These are phyloP conservation scores for Tigriopus californicus DNA, from an alignment of 2,888 invertebrate species.

Conservation along the genomic window DNA sequence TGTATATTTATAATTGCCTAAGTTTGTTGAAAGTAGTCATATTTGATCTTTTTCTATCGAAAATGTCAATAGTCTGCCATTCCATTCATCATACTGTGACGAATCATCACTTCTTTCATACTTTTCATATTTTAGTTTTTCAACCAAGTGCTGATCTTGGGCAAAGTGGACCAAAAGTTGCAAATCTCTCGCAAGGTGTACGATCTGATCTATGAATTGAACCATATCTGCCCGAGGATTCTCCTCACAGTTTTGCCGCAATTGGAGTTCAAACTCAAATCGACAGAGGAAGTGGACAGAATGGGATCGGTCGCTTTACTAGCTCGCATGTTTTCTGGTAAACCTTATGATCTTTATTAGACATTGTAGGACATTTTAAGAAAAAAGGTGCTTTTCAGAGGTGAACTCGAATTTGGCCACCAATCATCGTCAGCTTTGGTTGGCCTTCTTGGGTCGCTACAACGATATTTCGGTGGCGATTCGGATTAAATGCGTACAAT, in stretches of 20 bases:
- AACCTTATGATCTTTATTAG: no score
- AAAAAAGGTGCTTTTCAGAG: no score
- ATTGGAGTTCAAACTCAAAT: conserved; percentile 65
- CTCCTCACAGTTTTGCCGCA: conserved; percentile 38
- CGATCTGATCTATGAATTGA: conserved; percentile 86
- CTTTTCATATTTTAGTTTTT: conserved; percentile 52
- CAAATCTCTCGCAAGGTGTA: conserved; percentile 46
- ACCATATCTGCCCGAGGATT: conserved; percentile 73
- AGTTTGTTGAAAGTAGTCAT: no score
- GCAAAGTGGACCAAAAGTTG: conserved; percentile 64
- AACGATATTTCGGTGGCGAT: conserved; percentile 87
- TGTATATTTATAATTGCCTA: no score
- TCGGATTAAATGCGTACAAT: conserved; percentile 85
- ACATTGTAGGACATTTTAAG: no score
- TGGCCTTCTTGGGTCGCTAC: conserved; percentile 78
- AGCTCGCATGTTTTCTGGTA: conserved; percentile 74
- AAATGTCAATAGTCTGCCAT: no score
- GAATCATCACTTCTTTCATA: conserved; percentile 3
- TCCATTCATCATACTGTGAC: no score
- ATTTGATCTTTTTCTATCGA: no score
- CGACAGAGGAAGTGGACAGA: conserved; percentile 69
- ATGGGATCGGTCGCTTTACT: conserved; percentile 69
- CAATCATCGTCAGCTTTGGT: conserved; percentile 70
- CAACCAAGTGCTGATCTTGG: conserved; percentile 80
- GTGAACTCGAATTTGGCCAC: conserved; percentile 71